These are phyloP conservation scores for Dromiciops gliroides DNA, from an alignment of 2,113 vertebrate genomes.

Conservation along the genomic window DNA sequence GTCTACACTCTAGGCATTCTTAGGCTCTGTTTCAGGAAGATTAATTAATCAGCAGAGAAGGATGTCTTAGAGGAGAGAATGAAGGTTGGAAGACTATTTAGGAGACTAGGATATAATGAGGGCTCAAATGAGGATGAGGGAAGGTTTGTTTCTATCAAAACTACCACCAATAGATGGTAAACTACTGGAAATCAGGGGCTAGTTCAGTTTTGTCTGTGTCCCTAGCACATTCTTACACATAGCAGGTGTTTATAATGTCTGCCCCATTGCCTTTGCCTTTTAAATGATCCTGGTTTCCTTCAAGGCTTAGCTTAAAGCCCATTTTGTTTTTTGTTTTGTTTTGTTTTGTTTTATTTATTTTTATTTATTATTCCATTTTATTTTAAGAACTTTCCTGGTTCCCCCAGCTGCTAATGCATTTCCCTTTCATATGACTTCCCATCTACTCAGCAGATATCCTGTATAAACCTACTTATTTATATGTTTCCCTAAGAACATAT, in stretches of 20 bases:
- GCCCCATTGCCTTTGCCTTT: too few relatives aligned
- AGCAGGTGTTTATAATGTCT: not conserved
- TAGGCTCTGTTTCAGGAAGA: not conserved
- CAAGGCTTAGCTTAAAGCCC: too few relatives aligned
- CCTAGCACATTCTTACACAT: not conserved
- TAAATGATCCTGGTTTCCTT: too few relatives aligned
- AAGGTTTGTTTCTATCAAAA: not conserved
- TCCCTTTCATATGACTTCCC: too few relatives aligned
- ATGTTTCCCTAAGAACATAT: too few relatives aligned
- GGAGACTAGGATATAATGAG: not conserved
- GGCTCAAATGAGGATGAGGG: not conserved
- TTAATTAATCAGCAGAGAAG: not conserved
- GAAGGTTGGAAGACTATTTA: not conserved
- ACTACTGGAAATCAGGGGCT: not conserved
- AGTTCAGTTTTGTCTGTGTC: not conserved
- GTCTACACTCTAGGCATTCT: not conserved
- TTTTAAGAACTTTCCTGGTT: too few relatives aligned
- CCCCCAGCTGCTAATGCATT: too few relatives aligned
- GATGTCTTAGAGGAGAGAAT: not conserved
- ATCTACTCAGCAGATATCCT: too few relatives aligned
- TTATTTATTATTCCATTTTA: too few relatives aligned
- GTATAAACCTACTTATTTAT: too few relatives aligned
- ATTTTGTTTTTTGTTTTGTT: too few relatives aligned
- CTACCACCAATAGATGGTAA: not conserved
- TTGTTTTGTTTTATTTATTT: too few relatives aligned